Percentiles rank a stretch among this genome's conserved stretches.
Conservation (phyloP, 92 coral and sea anemone genomes). For the Montipora capitata region DNA sequence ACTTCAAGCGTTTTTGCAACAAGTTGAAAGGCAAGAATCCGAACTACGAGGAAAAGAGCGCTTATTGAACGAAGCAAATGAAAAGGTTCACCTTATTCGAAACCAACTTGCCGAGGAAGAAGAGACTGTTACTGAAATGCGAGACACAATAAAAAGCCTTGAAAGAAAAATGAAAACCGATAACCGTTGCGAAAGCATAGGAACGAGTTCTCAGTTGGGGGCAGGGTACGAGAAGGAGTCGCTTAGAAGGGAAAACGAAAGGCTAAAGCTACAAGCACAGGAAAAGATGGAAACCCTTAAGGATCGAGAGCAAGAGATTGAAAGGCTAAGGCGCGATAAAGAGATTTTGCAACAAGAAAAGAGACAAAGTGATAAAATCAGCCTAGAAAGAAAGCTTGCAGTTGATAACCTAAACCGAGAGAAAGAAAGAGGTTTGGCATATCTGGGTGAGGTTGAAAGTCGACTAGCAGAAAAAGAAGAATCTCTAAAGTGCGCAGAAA, state of each 20-base stretch:
- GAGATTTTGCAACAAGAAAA: conserved; percentile 64
- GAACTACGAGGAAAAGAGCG: conserved; percentile 68
- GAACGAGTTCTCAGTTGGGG: conserved; percentile 15
- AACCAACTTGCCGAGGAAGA: conserved; percentile 71
- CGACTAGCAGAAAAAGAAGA: conserved; percentile 70
- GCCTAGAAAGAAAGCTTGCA: conserved; percentile 77
- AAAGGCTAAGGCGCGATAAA: conserved; percentile 70
- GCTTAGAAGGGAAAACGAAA: conserved; percentile 74
- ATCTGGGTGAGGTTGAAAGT: conserved; percentile 68
- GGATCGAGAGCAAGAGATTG: conserved; percentile 68
- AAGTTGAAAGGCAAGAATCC: conserved; percentile 39
- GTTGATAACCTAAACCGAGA: conserved; percentile 83
- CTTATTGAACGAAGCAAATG: conserved; percentile 54
- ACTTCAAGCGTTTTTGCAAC: conserved; percentile 16
- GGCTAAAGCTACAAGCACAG: conserved; percentile 61
- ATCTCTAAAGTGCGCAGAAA: conserved; percentile 57
- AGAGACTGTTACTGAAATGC: conserved; percentile 68
- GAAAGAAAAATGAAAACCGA: conserved; percentile 9
- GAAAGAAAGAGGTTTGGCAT: conserved; percentile 79
- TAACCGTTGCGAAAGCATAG: not conserved
- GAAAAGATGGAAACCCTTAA: conserved; percentile 71
- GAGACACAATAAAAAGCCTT: conserved; percentile 49
- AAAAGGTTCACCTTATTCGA: conserved; percentile 35
- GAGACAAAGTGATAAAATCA: conserved; percentile 62
- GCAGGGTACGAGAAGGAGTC: conserved; percentile 67